phyloP scores from a whole-genome alignment of 1,140 invertebrate species.

The Brachionus manjavacas region DNA sequence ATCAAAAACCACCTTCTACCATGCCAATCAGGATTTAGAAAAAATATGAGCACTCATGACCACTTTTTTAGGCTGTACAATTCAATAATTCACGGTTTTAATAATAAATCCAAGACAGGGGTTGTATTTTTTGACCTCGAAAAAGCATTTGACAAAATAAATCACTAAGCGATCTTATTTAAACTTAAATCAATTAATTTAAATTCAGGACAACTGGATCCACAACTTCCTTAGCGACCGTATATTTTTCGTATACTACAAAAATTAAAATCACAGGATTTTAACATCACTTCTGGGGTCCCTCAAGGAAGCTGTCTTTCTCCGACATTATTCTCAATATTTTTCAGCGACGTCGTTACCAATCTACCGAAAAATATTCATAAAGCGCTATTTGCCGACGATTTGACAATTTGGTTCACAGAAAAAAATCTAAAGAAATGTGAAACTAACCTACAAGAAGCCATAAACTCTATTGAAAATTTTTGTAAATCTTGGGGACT shows the following conservation, averaged over 20 bases:
- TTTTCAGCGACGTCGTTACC: not conserved
- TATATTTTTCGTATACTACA: not conserved
- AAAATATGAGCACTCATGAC: not conserved
- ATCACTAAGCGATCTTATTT: not conserved
- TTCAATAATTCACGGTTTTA: not conserved
- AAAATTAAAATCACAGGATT: not conserved
- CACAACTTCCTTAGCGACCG: not conserved
- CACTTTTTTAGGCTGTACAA: not conserved
- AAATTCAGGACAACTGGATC: not conserved
- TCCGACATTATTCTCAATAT: not conserved
- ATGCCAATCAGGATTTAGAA: too few species aligned
- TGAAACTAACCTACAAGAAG: not conserved
- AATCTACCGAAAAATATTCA: not conserved
- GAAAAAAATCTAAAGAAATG: not conserved
- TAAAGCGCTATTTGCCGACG: not conserved
- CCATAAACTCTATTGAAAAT: not conserved
- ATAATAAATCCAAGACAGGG: not conserved
- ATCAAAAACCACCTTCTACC: too few species aligned
- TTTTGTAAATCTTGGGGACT: not conserved
- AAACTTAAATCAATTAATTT: conserved; percentile 11
- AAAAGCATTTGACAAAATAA: conserved; percentile 29
- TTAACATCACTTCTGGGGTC: not conserved
- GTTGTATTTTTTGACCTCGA: not conserved
- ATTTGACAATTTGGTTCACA: not conserved
- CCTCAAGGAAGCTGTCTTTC: not conserved